Base-by-base conservation (phyloP, 2,113 vertebrate genomes). In the Montifringilla adamsi region DNA sequence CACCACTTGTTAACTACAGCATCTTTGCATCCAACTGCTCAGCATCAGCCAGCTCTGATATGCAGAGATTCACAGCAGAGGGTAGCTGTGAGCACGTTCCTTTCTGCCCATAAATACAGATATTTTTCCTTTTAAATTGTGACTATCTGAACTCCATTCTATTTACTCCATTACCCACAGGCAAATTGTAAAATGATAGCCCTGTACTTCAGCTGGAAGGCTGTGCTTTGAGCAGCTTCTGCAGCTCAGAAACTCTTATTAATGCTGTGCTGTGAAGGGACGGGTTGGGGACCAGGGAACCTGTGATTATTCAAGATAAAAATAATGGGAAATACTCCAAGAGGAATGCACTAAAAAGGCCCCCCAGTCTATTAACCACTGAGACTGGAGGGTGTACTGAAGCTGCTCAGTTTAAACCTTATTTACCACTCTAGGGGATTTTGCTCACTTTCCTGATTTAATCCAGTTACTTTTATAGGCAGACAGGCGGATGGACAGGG, bases 151-250 rank as follows among this genome's bases (percentile, higher is more conserved):
- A 96, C 59, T 95, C 49, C 44, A 56, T 97, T 95, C 74, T 92
- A 81, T 95, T 97, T 95, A 93, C 93, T 96, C 84, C n/a, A 93
- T 97, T 96, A 93, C 94, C 87, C 95, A 73, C 72, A 91, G 94
- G 93, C 89, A 97, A 97, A 97, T 92, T 96, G 95, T 94, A 95
- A 98, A 96, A 95, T 96, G 91, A 95, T 72, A 96, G 67, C 80
- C 95, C 89, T 94, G 96, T 84, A 47, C 19, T 52, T 94, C 5
- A 26, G n/a, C 46, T 96, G 60, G 66, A 89, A 91, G 90, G 56
- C 87, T 75, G 78, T 55, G 91, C 95, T 97, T 95, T 86, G 84
- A 95, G 82, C 52, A 95, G 86, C 52, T 17, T 37, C 82, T 72
- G 85, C 63, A 87, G 94, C 92, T 46, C 13, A 94, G 94, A 97